A percentile compares a stretch with the other conserved stretches of the same genome.
Evolutionary conservation across 2,797 vertebrate species (phyloP).

Genomic region (Poeciliopsis infans): DNA sequence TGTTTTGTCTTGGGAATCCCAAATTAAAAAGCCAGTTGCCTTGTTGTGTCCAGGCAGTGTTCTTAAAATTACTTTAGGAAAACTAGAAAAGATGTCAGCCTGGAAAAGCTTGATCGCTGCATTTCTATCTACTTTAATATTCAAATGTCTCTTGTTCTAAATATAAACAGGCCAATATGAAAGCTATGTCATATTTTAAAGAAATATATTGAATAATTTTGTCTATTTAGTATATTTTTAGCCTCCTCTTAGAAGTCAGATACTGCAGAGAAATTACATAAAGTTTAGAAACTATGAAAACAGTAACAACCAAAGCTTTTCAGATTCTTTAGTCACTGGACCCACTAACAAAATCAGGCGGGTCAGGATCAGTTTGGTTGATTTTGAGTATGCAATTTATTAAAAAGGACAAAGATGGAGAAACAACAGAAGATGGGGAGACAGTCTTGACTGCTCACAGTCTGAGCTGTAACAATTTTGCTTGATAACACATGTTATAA

Average conservation of each 20-base stretch:
- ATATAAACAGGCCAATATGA: not conserved
- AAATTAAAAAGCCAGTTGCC: not conserved
- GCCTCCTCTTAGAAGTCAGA: not conserved
- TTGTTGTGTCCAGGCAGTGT: not conserved
- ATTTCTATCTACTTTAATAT: not conserved
- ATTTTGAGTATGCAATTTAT: not conserved
- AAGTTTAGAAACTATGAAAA: slow-evolving; percentile 1
- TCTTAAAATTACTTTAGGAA: not conserved
- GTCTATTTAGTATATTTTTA: not conserved
- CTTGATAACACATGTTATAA: not conserved
- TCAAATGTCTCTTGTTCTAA: not conserved
- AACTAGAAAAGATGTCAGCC: not conserved
- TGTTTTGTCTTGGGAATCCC: not conserved
- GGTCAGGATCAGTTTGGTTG: not conserved
- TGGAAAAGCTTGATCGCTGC: not conserved
- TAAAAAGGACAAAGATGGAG: not conserved
- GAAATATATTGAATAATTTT: not conserved
- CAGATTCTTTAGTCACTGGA: not conserved
- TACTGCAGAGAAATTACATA: not conserved
- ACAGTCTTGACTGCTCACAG: not conserved
- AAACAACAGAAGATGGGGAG: not conserved
- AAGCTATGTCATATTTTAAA: not conserved
- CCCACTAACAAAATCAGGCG: not conserved
- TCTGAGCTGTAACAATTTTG: not conserved
- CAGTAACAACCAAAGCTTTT: not conserved